Conservation (phyloP, 2,113 vertebrate genomes). For the Monarcha castaneiventris region DNA sequence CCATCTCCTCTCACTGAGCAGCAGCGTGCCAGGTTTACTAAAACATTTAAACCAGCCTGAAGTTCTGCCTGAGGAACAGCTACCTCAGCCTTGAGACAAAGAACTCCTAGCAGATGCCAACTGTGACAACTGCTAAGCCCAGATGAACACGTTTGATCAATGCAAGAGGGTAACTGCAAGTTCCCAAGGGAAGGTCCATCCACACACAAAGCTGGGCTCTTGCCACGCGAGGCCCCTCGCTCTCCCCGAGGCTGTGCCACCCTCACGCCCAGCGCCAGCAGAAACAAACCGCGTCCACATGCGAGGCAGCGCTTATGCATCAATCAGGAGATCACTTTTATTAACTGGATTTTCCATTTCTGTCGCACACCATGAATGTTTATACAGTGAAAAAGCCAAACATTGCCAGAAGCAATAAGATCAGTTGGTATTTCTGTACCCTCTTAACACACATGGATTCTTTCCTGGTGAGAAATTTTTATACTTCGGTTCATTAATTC, state of each 20-base stretch:
- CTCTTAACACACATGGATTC: constrained; percentile 51
- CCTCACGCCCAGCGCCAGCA: neutral
- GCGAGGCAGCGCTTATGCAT: neutral
- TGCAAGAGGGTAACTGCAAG: neutral
- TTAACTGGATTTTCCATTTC: constrained; percentile 67
- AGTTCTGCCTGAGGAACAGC: neutral
- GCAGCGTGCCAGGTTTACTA: neutral
- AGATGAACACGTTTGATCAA: rapidly evolving
- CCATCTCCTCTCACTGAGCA: rapidly evolving
- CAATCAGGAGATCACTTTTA: constrained; percentile 73
- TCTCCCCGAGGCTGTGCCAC: neutral
- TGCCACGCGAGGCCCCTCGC: neutral
- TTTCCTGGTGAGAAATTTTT: constrained; percentile 40
- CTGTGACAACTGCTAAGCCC: neutral
- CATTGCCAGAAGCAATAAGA: constrained; percentile 63
- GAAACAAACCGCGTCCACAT: neutral
- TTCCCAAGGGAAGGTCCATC: rapidly evolving
- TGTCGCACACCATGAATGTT: constrained; percentile 69
- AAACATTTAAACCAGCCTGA: neutral
- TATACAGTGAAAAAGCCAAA: constrained; percentile 71
- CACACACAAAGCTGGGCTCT: no score
- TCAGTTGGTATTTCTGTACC: constrained; percentile 64
- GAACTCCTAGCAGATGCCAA: neutral
- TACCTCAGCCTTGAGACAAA: neutral
- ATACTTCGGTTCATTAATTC: constrained; percentile 36